Evolutionary conservation across 2,888 invertebrate genomes (phyloP).

Genomic region (Horisme vitalbata): DNA sequence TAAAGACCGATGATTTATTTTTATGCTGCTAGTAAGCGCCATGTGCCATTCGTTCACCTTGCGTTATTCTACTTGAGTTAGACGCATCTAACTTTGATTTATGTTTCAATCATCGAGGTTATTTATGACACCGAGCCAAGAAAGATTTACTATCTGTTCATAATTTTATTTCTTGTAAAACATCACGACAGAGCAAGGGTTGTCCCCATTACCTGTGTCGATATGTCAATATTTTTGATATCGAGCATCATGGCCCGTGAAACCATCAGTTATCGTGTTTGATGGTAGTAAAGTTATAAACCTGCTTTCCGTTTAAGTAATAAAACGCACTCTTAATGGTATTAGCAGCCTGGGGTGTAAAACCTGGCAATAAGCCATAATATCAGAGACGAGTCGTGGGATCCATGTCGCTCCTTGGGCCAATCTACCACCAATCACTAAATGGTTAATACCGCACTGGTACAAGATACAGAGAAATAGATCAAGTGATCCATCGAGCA

Average conservation of each 20-base stretch:
- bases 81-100: slow-evolving; percentile 36
- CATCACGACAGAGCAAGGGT: slow-evolving; percentile 18
- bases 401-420: slow-evolving; percentile 2
- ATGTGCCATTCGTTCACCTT: slow-evolving; percentile 33
- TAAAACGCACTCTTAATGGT: slow-evolving; percentile 37
- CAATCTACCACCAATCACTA: slow-evolving; percentile 2
- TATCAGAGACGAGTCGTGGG: slow-evolving; percentile 10
- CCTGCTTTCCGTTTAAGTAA: slow-evolving; percentile 48
- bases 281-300: slow-evolving; percentile 56
- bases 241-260: slow-evolving; percentile 41
- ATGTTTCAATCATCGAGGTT: slow-evolving; percentile 34
- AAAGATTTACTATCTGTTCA: slow-evolving; percentile 28
- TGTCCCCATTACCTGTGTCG: slow-evolving; percentile 30
- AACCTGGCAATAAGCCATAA: slow-evolving; percentile 26
- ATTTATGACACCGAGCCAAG: slow-evolving; percentile 28
- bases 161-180: slow-evolving; percentile 23
- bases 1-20: slow-evolving; percentile 29
- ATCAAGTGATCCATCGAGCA: slow-evolving; percentile 56
- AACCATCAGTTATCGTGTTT: slow-evolving; percentile 54
- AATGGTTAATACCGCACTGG: neutral
- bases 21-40: slow-evolving; percentile 28
- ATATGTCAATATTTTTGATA: slow-evolving; percentile 48
- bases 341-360: slow-evolving; percentile 31
- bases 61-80: slow-evolving; percentile 33
- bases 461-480: slow-evolving; percentile 35